Percentiles rank a stretch among this genome's conserved stretches.
These are phyloP conservation scores for Ptyas mucosa DNA, from an alignment of 2,113 vertebrate species.

Conservation along the genomic window DNA sequence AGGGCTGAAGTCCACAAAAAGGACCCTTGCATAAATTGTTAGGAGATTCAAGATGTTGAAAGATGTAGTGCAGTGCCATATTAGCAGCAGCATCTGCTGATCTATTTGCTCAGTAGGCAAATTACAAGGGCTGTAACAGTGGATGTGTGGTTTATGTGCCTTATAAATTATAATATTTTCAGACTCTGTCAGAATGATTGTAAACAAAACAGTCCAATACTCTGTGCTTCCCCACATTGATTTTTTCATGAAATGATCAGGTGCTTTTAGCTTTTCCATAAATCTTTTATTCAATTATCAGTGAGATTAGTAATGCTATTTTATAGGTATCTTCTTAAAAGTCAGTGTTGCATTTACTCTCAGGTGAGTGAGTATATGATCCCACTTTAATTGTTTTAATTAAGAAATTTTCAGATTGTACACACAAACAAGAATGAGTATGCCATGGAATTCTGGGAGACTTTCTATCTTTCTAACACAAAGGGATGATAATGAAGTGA, in stretches of 20 bases:
- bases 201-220: neutral
- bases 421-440: neutral
- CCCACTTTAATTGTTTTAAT: neutral
- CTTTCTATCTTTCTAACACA: neutral
- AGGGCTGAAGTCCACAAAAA: neutral
- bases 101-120: neutral
- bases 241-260: neutral
- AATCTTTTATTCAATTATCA: neutral
- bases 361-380: neutral
- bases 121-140: neutral
- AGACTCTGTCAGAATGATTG: neutral
- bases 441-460: neutral
- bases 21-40: neutral
- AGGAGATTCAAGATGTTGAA: neutral
- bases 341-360: neutral
- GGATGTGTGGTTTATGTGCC: neutral
- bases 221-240: neutral
- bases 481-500: neutral
- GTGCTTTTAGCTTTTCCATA: neutral
- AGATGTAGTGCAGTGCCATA: neutral
- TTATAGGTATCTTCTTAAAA: neutral
- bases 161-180: neutral
- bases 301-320: neutral
- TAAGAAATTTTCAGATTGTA: neutral
- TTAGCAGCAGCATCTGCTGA: neutral